Conservation (phyloP, 2,888 invertebrate species). For the Volucella inflata region DNA sequence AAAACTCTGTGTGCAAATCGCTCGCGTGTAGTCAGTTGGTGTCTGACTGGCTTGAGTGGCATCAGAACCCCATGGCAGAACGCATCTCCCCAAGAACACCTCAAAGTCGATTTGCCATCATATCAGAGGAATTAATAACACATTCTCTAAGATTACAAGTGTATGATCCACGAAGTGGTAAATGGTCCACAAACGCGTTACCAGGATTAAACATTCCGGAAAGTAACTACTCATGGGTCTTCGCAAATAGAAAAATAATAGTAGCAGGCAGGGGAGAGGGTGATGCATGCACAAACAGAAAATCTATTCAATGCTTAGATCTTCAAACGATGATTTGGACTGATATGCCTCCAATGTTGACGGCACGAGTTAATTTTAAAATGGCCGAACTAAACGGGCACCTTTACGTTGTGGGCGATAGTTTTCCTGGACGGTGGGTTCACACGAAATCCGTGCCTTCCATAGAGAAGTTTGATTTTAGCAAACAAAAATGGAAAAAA, state of each 20-base stretch:
- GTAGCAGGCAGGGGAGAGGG: conserved; percentile 31
- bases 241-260: conserved; percentile 20
- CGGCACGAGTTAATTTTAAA: conserved; percentile 19
- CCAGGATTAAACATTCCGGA: conserved; percentile 6
- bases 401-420: conserved; percentile 40
- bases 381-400: conserved; percentile 36
- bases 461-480: conserved; percentile 45
- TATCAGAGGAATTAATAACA: conserved; percentile 20
- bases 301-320: conserved; percentile 35
- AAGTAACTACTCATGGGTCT: conserved; percentile 1
- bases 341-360: conserved; percentile 44
- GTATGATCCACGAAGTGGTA: conserved; percentile 7
- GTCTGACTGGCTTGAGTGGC: conserved; percentile 45
- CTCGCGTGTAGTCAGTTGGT: conserved; percentile 28
- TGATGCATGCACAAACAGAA: conserved; percentile 8
- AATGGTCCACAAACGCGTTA: conserved; percentile 27
- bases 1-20: conserved; percentile 26
- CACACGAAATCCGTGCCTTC: background rate
- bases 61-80: conserved; percentile 16
- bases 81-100: background rate
- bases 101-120: conserved; percentile 5
- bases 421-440: conserved; percentile 5
- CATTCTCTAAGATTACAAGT: conserved; percentile 19
- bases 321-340: conserved; percentile 41
- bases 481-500: conserved; percentile 13